Evolutionary conservation across 2,113 vertebrate species (phyloP).

Genomic region (Opisthocomus hoazin): DNA sequence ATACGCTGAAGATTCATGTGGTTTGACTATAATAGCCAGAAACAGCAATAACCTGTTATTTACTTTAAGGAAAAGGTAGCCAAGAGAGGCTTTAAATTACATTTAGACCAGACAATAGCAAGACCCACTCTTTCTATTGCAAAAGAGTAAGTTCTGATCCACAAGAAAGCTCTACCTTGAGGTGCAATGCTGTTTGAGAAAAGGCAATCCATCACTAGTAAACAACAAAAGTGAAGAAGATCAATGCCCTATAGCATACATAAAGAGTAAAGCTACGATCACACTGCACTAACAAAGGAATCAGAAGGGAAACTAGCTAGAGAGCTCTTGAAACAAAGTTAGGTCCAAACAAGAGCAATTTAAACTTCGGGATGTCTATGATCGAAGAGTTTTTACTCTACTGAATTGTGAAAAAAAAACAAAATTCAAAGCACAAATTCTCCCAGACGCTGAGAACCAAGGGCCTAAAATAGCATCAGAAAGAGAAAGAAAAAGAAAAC

Average conservation of each 20-base stretch:
- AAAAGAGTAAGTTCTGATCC: background rate
- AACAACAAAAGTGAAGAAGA: background rate
- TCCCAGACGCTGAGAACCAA: background rate
- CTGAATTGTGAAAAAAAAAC: background rate
- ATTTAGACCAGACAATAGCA: background rate
- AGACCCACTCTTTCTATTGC: background rate
- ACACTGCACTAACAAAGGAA: background rate
- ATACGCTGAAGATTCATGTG: background rate
- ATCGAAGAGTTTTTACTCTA: background rate
- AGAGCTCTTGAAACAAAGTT: background rate
- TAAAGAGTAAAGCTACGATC: background rate
- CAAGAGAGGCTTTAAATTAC: background rate
- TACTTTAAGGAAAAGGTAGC: background rate
- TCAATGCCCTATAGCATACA: background rate
- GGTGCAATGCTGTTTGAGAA: background rate
- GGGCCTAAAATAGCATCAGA: background rate
- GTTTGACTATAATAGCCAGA: background rate
- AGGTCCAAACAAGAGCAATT: background rate
- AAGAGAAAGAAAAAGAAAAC: conserved; percentile 2
- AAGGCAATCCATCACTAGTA: background rate
- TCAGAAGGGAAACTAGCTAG: background rate
- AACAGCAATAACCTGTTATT: background rate
- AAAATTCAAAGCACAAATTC: background rate
- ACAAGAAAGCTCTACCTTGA: background rate
- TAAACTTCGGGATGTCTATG: background rate